Evolutionary conservation across 2,888 invertebrate species (phyloP).

Genomic region (Platynereis dumerilii): DNA sequence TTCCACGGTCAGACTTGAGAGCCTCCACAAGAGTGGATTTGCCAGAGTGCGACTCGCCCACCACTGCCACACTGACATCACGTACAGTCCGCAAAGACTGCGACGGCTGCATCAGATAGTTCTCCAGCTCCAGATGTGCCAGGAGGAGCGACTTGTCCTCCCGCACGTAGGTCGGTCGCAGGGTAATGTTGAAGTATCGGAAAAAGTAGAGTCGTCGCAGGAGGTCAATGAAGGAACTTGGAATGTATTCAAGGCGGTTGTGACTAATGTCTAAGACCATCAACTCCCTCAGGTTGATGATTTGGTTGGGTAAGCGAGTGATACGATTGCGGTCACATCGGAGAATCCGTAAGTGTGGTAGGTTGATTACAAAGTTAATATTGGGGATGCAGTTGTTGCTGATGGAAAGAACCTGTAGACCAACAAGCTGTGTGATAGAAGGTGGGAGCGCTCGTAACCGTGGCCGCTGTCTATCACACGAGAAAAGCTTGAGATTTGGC

Average conservation of each 20-base stretch:
- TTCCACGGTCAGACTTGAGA: slow-evolving; percentile 39
- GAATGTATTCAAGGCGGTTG: slow-evolving; percentile 41
- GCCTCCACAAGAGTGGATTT: slow-evolving; percentile 42
- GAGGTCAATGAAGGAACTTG: slow-evolving; percentile 37
- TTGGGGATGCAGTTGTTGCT: slow-evolving; percentile 42
- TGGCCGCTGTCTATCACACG: slow-evolving; percentile 41
- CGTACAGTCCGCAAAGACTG: slow-evolving; percentile 27
- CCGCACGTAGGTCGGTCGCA: slow-evolving; percentile 36
- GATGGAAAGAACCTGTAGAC: slow-evolving; percentile 40
- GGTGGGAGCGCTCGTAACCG: slow-evolving; percentile 36
- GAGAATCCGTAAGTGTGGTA: slow-evolving; percentile 34
- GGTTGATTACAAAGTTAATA: slow-evolving; percentile 36
- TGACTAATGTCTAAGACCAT: slow-evolving; percentile 40
- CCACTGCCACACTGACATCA: slow-evolving; percentile 40
- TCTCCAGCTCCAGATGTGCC: slow-evolving; percentile 40
- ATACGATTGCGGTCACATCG: slow-evolving; percentile 40
- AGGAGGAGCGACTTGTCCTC: slow-evolving; percentile 36
- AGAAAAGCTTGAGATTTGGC: slow-evolving; percentile 34
- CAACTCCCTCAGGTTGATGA: slow-evolving; percentile 36
- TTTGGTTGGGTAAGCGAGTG: slow-evolving; percentile 37
- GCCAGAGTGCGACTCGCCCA: slow-evolving; percentile 43
- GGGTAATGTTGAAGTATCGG: slow-evolving; percentile 40
- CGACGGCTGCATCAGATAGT: slow-evolving; percentile 32
- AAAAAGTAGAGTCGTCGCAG: slow-evolving; percentile 36
- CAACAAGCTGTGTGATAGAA: slow-evolving; percentile 35